phyloP scores from a whole-genome alignment of 2,113 vertebrate species.

The Bucco capensis region DNA sequence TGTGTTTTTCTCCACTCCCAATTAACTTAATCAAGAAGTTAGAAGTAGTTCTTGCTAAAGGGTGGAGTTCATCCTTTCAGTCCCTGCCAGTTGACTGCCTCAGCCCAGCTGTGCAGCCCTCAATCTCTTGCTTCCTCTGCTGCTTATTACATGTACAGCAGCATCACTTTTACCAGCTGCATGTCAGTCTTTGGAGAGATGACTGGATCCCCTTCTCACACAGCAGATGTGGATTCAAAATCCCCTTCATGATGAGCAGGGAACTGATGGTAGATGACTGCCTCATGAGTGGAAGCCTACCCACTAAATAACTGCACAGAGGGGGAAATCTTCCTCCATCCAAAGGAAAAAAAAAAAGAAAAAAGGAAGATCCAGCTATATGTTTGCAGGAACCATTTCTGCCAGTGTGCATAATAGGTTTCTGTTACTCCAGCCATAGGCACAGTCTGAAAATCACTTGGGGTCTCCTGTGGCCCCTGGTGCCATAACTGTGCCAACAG shows the following conservation, averaged over 20 bases:
- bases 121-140: not conserved
- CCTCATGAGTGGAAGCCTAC: not conserved
- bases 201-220: accelerated
- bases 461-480: too few species aligned
- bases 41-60: not conserved
- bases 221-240: not conserved
- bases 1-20: not conserved
- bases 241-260: not conserved
- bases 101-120: not conserved
- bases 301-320: not conserved
- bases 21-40: not conserved
- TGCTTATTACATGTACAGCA: not conserved
- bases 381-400: not conserved
- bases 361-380: not conserved
- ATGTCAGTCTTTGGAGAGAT: not conserved
- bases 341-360: not conserved
- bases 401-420: accelerated
- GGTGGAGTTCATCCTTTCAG: not conserved
- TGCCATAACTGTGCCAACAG: too few species aligned
- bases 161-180: not conserved
- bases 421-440: not conserved
- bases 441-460: too few species aligned
- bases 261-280: not conserved
- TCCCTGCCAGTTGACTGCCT: not conserved
- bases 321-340: accelerated